A percentile compares a stretch with the other conserved stretches of the same genome.
phyloP scores from a whole-genome alignment of 2,888 invertebrate species.

The Pandemis heparana region DNA sequence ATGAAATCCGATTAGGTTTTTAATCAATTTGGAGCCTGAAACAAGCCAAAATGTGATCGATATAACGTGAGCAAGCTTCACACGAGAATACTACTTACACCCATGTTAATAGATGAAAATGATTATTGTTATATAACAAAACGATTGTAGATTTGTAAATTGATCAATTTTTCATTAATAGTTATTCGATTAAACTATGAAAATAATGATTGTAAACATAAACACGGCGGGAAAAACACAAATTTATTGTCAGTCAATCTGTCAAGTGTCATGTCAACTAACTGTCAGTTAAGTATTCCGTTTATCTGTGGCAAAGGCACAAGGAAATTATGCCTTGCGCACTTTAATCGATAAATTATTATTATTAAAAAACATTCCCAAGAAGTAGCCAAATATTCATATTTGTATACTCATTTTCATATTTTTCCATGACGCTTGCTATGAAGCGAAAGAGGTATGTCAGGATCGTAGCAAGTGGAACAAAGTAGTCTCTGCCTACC shows the following conservation, averaged over 20 bases:
- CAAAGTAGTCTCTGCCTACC: too few species aligned
- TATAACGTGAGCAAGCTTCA: not conserved
- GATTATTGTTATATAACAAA: not conserved
- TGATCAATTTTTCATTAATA: slow-evolving; percentile 10
- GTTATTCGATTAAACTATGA: slow-evolving; percentile 2
- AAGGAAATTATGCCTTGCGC: not conserved
- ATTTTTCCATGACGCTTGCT: too few species aligned
- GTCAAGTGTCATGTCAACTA: not conserved
- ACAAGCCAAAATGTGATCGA: not conserved
- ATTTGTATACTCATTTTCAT: too few species aligned
- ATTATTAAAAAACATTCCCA: too few species aligned
- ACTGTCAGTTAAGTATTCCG: not conserved
- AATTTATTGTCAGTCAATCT: not conserved
- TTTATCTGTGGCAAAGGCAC: too few species aligned
- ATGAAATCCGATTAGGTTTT: not conserved
- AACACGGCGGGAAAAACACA: slow-evolving; percentile 24
- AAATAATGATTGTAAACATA: slow-evolving; percentile 30
- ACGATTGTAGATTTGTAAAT: not conserved
- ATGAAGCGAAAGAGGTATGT: too few species aligned
- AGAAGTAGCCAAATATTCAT: too few species aligned
- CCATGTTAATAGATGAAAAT: slow-evolving; percentile 13
- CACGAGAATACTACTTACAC: slow-evolving; percentile 19
- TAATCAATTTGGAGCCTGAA: not conserved
- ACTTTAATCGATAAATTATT: not conserved
- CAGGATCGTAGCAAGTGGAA: too few species aligned